phyloP scores from a whole-genome alignment of 2,113 vertebrate genomes.

The Chionomys nivalis region DNA sequence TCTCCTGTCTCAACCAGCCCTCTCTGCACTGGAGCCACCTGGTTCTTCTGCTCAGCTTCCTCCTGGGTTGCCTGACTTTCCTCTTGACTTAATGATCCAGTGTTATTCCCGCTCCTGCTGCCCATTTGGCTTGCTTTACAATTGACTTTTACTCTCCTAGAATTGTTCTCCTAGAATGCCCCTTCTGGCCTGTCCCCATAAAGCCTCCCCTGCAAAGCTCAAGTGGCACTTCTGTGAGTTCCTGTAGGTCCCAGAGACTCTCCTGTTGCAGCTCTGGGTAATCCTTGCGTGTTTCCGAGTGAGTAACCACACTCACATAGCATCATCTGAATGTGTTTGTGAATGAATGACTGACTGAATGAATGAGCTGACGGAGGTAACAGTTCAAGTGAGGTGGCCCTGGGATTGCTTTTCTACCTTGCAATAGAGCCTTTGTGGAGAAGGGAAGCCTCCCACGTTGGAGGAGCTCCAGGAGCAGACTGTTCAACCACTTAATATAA shows the following conservation, averaged over 20 bases:
- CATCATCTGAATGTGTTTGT: not conserved
- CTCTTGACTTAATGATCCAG: not conserved
- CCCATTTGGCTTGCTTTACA: not conserved
- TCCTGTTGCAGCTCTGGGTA: fast-evolving
- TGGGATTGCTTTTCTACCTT: not conserved
- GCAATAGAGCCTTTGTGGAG: not conserved
- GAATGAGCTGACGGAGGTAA: not conserved
- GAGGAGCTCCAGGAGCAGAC: not conserved
- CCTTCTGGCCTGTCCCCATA: not conserved
- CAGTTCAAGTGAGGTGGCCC: not conserved
- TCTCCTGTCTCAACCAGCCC: not conserved
- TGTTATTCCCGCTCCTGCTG: too few relatives aligned
- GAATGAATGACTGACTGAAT: not conserved
- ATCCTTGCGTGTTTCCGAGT: not conserved
- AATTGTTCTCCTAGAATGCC: not conserved
- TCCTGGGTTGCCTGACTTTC: not conserved
- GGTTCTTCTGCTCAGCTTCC: not conserved
- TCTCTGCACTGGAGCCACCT: not conserved
- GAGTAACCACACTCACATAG: not conserved
- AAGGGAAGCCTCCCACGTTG: not conserved
- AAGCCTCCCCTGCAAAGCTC: not conserved
- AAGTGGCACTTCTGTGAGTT: not conserved
- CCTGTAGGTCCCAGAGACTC: fast-evolving
- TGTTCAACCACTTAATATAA: not conserved
- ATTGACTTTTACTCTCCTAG: not conserved